Evolutionary conservation across 2,797 vertebrate species (phyloP), one percentile per base, ranked within the genome.

Genomic region (Nasua narica): DNA sequence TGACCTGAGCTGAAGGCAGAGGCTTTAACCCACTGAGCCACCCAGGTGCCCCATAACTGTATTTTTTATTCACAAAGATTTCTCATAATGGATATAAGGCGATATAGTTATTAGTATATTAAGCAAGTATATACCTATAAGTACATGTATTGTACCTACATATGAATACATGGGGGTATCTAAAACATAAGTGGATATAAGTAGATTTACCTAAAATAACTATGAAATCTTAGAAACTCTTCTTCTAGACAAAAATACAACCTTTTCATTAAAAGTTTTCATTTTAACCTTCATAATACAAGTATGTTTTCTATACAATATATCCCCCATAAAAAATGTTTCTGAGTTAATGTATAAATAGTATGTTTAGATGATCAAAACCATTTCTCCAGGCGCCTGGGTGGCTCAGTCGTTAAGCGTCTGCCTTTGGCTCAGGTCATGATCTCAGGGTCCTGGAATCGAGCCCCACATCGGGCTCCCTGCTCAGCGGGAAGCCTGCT

Each of bases 141-240:
- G 35, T 67, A 79, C n/a, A 78, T n/a, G n/a, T n/a, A n/a, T n/a
- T 4, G 54, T 29, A 70, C 11, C 15, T 58, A 82, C 69, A 58
- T 82, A 58, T 15, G 13, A 48, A 25, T 19, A 35, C 52, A 94
- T 11, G 76, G 50, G 18, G 46, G 29, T 48, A 72, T 21, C 29
- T 81, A 91, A 91, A 48, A 48, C n/a, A 27, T 56, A 46, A 54
- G 18, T 67, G 40, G 67, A 48, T 60, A 8, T 82, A 88, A 92
- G 35, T 18, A 90, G 15, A 48, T 85, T 85, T 29, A 81, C 14
- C 4, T 91, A 69, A 81, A 69, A 58, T 56, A 83, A 77, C 65
- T 48, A 90, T 43, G 18, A 94, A 87, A 94, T 58, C 58, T 81
- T 90, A 37, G 35, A 89, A 72, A 96, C 58, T 69, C 77, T 50